Evolutionary conservation across 2,113 vertebrate species (phyloP).

Genomic region (Nymphicus hollandicus): DNA sequence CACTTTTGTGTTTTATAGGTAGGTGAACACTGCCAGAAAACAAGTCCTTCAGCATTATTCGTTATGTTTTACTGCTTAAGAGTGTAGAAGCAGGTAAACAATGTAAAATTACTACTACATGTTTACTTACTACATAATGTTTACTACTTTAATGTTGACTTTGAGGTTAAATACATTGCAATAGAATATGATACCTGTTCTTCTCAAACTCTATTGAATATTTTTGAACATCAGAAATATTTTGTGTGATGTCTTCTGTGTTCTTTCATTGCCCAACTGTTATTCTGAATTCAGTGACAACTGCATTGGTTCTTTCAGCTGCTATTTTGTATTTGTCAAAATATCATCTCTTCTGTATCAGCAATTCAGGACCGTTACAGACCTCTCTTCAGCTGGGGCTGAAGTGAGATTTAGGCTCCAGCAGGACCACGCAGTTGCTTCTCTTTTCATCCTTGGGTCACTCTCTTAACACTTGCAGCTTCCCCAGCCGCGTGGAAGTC

Average conservation of each 20-base stretch:
- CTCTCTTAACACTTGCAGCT: neutral
- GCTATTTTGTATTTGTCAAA: neutral
- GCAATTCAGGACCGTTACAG: neutral
- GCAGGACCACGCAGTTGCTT: neutral
- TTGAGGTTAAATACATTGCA: too few relatives aligned
- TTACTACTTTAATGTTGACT: neutral
- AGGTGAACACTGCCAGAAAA: neutral
- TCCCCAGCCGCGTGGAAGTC: neutral
- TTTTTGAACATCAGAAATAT: neutral
- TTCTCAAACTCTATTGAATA: fast-evolving
- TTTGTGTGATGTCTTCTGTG: neutral
- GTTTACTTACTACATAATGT: neutral
- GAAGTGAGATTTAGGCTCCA: neutral
- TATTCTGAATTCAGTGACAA: neutral
- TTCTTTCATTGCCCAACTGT: neutral
- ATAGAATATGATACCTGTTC: neutral
- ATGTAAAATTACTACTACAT: neutral
- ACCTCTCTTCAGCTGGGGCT: neutral
- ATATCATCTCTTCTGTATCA: fast-evolving
- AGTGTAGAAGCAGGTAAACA: neutral
- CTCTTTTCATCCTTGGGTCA: neutral
- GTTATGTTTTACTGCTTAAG: neutral
- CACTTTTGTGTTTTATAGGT: fast-evolving
- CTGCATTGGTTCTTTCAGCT: neutral
- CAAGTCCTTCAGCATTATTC: fast-evolving